A percentile compares a stretch with the other conserved stretches of the same genome.
Evolutionary conservation across 2,797 vertebrate species (phyloP).

Genomic region (Halcyon chelicuti): DNA sequence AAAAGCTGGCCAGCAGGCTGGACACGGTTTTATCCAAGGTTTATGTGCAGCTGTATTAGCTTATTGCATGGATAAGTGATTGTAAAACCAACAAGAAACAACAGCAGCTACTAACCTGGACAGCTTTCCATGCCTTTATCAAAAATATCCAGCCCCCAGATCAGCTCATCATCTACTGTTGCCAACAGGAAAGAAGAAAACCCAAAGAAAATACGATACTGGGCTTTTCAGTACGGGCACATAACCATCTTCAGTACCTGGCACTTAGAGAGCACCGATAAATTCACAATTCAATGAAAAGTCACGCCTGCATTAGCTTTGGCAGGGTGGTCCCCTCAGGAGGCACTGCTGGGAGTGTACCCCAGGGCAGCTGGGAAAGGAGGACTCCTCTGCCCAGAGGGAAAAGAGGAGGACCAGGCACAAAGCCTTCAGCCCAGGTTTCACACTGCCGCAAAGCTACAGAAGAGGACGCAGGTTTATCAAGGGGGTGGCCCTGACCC

Average conservation of each 20-base stretch:
- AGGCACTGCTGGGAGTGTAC: neutral
- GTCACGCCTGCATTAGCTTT: neutral
- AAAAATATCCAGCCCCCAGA: neutral
- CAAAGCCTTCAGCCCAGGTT: neutral
- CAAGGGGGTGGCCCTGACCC: neutral
- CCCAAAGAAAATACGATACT: accelerated
- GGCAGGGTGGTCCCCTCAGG: neutral
- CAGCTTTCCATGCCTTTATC: neutral
- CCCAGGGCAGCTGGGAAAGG: neutral
- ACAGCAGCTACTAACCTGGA: neutral
- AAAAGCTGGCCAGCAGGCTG: neutral
- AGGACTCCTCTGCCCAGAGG: neutral
- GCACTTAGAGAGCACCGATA: neutral
- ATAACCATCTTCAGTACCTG: neutral
- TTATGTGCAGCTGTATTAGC: neutral
- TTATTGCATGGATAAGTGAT: neutral
- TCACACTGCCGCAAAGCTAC: accelerated
- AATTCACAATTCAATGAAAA: neutral
- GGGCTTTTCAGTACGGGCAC: neutral
- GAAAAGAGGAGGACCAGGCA: neutral
- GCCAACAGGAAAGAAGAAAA: neutral
- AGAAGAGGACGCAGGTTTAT: neutral
- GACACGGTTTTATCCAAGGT: neutral
- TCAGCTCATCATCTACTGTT: neutral
- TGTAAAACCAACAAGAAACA: neutral